Percentiles rank a stretch among this genome's conserved stretches.
These are phyloP conservation scores for Ostrea denselamellosa DNA, from an alignment of 1,140 invertebrate species.

Conservation along the genomic window DNA sequence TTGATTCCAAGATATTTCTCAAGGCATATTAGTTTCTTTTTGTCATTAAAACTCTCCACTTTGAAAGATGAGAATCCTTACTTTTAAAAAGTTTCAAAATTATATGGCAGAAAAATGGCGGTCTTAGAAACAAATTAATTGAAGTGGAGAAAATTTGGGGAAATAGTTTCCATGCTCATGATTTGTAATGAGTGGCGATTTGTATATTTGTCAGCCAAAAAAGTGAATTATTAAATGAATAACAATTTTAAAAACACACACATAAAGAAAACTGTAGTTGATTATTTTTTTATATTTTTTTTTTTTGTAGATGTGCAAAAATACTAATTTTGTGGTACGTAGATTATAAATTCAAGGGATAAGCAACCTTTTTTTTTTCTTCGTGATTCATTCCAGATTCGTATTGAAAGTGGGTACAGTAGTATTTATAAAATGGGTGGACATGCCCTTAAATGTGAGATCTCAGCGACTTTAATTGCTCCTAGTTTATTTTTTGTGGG, in stretches of 20 bases:
- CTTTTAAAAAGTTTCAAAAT: conserved; percentile 17
- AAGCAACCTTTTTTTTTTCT: too few relatives aligned
- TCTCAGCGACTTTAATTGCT: conserved; percentile 18
- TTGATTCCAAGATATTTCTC: conserved; percentile 29
- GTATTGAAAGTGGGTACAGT: background rate
- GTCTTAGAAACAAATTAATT: background rate
- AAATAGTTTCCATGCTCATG: too few relatives aligned
- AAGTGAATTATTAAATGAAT: too few relatives aligned
- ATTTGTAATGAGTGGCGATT: too few relatives aligned
- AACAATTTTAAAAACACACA: too few relatives aligned
- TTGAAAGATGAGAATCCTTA: background rate
- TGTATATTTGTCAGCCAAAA: too few relatives aligned
- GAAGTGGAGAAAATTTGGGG: background rate
- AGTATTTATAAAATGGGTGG: conserved; percentile 11
- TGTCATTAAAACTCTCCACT: conserved; percentile 24
- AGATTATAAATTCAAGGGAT: too few relatives aligned
- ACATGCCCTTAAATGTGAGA: conserved; percentile 14
- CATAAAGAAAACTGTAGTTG: too few relatives aligned
- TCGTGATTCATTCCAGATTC: too few relatives aligned
- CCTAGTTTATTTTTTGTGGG: conserved; percentile 41
- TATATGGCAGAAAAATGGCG: background rate
- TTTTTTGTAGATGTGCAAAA: too few relatives aligned
- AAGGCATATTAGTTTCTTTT: conserved; percentile 38
- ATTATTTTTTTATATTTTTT: too few relatives aligned
- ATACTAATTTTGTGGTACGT: too few relatives aligned